Evolutionary conservation across 1,140 invertebrate species (phyloP).

Genomic region (Drosophila azteca): DNA sequence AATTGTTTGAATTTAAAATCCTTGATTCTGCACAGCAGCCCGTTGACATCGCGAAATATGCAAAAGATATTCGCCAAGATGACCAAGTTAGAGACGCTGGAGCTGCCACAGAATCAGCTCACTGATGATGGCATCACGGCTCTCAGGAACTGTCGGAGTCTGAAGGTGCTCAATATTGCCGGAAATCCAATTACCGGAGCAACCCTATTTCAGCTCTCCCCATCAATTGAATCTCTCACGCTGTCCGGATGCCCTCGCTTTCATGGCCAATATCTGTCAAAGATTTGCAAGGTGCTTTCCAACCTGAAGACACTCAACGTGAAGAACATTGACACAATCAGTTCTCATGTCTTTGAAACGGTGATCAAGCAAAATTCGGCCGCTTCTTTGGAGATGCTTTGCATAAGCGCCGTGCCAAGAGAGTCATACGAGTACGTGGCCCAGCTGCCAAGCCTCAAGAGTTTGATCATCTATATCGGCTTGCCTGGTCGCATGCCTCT

Average conservation of each 20-base stretch:
- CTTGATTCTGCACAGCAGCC: conserved; percentile 9
- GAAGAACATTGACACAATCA: background rate
- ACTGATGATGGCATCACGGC: conserved; percentile 3
- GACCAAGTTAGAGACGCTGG: conserved; percentile 15
- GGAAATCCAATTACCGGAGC: conserved; percentile 30
- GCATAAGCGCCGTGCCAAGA: background rate
- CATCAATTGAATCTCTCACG: conserved; percentile 25
- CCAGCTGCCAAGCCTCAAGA: conserved; percentile 43
- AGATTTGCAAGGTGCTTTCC: background rate
- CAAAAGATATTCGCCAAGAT: conserved; percentile 33
- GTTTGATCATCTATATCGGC: conserved; percentile 4
- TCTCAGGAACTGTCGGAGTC: conserved; percentile 8
- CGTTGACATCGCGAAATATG: conserved; percentile 13
- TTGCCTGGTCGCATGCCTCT: background rate
- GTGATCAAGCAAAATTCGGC: background rate
- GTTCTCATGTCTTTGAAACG: background rate
- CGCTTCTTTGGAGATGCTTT: conserved; percentile 25
- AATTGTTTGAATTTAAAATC: conserved; percentile 46
- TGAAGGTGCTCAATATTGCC: conserved; percentile 42
- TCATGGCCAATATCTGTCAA: background rate
- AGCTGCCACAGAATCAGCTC: conserved; percentile 16
- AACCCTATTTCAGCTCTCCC: conserved; percentile 20
- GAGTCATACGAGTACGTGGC: conserved; percentile 36
- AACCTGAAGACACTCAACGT: conserved; percentile 42
- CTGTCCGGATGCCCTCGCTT: conserved; percentile 18